Evolutionary conservation across 2,888 invertebrate species (phyloP).

Genomic region (Cerastis rubricosa): DNA sequence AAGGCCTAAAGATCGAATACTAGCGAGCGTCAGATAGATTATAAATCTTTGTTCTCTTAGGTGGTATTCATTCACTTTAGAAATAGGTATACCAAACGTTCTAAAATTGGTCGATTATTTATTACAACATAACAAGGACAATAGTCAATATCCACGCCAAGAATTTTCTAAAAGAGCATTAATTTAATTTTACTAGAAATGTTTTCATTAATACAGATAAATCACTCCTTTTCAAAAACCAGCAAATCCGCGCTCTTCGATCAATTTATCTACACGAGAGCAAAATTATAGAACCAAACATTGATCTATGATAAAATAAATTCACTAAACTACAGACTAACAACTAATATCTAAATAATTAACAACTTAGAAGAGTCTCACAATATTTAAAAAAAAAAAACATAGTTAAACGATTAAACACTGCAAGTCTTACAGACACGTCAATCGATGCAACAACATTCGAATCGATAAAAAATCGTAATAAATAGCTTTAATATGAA

Average conservation of each 20-base stretch:
- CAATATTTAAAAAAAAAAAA: conserved; percentile 63
- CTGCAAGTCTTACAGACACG: conserved; percentile 79
- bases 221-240: conserved; percentile 27
- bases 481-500: conserved; percentile 78
- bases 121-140: conserved; percentile 18
- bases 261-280: conserved; percentile 57
- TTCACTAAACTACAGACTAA: conserved; percentile 78
- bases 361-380: conserved; percentile 73
- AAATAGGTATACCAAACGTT: neutral
- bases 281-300: conserved; percentile 67
- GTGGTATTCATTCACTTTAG: conserved; percentile 4
- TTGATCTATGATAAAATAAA: conserved; percentile 76
- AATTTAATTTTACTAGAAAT: conserved; percentile 2
- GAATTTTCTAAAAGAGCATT: conserved; percentile 6
- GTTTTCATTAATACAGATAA: neutral
- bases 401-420: conserved; percentile 68
- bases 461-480: conserved; percentile 75
- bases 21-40: neutral
- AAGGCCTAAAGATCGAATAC: conserved; percentile 7
- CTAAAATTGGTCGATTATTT: conserved; percentile 26
- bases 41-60: neutral
- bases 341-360: conserved; percentile 69
- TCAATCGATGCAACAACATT: conserved; percentile 78
- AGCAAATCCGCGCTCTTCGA: conserved; percentile 63
- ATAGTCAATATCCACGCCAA: neutral